Percentiles rank a stretch among this genome's conserved stretches.
phyloP scores from a whole-genome alignment of 2,113 vertebrate genomes.

The Xyliphius kryptos region DNA sequence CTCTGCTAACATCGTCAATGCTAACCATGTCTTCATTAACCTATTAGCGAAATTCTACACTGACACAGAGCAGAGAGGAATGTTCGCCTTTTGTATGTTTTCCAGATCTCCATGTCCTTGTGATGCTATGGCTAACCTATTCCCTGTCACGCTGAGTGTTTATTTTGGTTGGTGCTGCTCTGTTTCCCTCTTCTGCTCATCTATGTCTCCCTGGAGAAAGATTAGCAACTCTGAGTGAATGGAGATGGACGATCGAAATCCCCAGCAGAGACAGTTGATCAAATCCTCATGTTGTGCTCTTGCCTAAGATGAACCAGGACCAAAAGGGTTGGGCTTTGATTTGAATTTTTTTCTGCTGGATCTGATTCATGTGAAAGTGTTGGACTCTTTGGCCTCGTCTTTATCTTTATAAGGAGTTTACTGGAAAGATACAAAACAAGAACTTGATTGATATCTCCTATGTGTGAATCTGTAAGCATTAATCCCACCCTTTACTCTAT shows the following conservation, averaged over 20 bases:
- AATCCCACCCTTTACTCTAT: too few species aligned
- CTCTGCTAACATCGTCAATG: conserved; percentile 19
- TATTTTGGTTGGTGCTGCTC: conserved; percentile 43
- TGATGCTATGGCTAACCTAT: conserved; percentile 33
- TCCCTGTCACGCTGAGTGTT: conserved; percentile 29
- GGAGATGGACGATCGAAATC: conserved; percentile 40
- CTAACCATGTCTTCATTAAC: conserved; percentile 20
- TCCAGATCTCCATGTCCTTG: conserved; percentile 6
- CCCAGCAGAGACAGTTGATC: conserved; percentile 44
- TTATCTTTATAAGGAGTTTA: too few species aligned
- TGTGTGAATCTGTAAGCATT: too few species aligned
- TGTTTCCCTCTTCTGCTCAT: conserved; percentile 35
- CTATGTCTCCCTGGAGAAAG: conserved; percentile 41
- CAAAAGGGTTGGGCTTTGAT: conserved; percentile 25
- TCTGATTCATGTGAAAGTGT: conserved; percentile 30
- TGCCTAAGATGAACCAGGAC: conserved; percentile 37
- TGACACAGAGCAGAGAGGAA: neutral
- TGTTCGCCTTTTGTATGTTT: neutral
- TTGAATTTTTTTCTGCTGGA: conserved; percentile 17
- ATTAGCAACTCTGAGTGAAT: conserved; percentile 39
- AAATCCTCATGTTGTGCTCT: conserved; percentile 40
- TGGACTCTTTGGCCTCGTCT: conserved; percentile 12
- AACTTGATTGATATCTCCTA: too few species aligned
- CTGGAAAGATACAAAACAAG: too few species aligned
- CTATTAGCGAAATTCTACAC: neutral